A percentile compares a stretch with the other conserved stretches of the same genome.
Evolutionary conservation across 2,797 vertebrate species (phyloP).

Genomic region (Hapalemur alaotrensis): DNA sequence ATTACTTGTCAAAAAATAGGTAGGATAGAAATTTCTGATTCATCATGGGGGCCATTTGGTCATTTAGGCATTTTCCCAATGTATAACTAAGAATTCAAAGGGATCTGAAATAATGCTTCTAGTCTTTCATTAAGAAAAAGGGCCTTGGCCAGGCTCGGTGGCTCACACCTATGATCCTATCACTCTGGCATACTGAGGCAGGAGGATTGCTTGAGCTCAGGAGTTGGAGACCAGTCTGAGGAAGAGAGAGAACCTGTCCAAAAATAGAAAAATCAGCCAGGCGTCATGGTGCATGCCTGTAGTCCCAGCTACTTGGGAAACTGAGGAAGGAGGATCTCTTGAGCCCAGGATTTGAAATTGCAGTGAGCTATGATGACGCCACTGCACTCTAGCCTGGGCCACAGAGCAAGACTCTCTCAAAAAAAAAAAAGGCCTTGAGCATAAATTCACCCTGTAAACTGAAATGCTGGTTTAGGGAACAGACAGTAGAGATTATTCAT

Average conservation of each 20-base stretch:
- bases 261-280: background rate
- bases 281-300: fast-evolving
- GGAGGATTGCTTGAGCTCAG: background rate
- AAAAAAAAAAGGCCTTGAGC: background rate
- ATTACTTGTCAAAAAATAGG: background rate
- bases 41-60: background rate
- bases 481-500: background rate
- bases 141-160: background rate
- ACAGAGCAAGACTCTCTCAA: background rate
- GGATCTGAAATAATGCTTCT: background rate
- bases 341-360: background rate
- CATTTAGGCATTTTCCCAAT: background rate
- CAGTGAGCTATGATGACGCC: background rate
- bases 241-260: background rate
- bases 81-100: background rate
- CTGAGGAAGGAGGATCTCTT: background rate
- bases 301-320: background rate
- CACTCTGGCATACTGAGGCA: no score
- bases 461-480: background rate
- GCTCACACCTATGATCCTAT: no score
- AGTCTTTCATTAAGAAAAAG: background rate
- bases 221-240: background rate
- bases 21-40: background rate
- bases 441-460: background rate
- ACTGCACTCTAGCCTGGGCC: background rate